Base-by-base conservation (phyloP, 2,888 invertebrate genomes). In the Andrena bucephala region DNA sequence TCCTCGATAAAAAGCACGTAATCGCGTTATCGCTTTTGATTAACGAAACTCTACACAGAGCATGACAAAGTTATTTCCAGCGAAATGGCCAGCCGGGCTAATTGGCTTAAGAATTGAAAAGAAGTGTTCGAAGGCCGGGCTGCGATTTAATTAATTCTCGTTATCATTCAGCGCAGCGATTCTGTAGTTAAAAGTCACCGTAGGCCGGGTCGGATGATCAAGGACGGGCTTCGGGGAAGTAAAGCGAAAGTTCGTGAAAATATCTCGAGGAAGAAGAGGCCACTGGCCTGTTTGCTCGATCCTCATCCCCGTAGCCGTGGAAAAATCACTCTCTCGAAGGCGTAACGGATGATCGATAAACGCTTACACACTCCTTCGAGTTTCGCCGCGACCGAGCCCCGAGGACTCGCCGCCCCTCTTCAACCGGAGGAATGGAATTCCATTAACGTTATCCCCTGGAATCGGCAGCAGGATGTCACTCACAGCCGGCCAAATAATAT, bases 401-500 rank as follows among this genome's bases (percentile, higher is more conserved):
- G 74, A 76, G 72, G 31, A 68, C 59, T 52, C 20, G 42, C 24
- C 60, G 3, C 62, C 66, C 52, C 52, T 20, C 74, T 72, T 72
- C 67, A 20, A 31, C 50, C 29, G 71, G 59, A 77, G 33, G 42
- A 74, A 75, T 67, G 79, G 79, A 79, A 87, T 86, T 86, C 86
- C 70, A 86, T 87, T 87, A 87, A 77, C 78, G 76, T 83, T 83
- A 83, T 79, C 78, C 79, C n/a, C 31, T 65, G 70, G 57, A 79
- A 83, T 83, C 79, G 76, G 73, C 76, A 73, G 59, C 66, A 52
- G 42, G 65, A 79, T 77, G 86, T 85, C 87, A 87, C 67, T 70
- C 75, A 75, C 87, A 86, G 79, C 70, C 59, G 54, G 62, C 76
- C 67, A 77, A 81, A 87, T 83, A 85, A 85, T 87, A 85, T 85